A percentile compares a stretch with the other conserved stretches of the same genome.
Evolutionary conservation across 64 coral and sea anemone species (phyloP).

Genomic region (Orbicella faveolata): DNA sequence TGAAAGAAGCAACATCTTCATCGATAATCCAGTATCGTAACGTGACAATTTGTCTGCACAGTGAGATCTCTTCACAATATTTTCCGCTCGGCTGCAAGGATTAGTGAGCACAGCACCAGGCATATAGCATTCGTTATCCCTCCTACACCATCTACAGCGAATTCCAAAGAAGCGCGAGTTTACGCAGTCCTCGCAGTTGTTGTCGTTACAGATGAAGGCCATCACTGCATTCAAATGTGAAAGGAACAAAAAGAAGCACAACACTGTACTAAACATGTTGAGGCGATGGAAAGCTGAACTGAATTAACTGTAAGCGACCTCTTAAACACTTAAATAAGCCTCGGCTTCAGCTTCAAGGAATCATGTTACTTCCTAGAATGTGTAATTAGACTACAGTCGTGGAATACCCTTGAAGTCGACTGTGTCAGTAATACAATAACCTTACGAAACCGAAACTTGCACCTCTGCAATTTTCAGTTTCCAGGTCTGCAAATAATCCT

Average conservation of each 20-base stretch:
- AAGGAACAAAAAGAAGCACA: not conserved
- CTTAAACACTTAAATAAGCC: not conserved
- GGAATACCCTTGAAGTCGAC: too few species aligned
- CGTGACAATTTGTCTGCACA: not conserved
- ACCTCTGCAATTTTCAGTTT: too few species aligned
- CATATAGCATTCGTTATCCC: not conserved
- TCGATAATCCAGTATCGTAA: conserved; percentile 36
- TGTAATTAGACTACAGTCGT: too few species aligned
- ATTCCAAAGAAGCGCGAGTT: not conserved
- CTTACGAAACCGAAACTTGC: too few species aligned
- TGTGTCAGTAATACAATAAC: too few species aligned
- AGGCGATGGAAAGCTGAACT: too few species aligned
- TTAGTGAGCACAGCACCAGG: not conserved
- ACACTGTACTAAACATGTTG: not conserved
- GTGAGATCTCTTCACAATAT: not conserved
- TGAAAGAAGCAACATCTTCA: conserved; percentile 50
- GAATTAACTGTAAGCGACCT: too few species aligned
- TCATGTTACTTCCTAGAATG: too few species aligned
- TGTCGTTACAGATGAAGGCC: not conserved
- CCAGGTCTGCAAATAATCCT: too few species aligned
- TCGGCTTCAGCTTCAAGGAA: too few species aligned
- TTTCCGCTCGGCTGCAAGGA: not conserved
- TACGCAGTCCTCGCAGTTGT: conserved; percentile 1
- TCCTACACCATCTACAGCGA: conserved; percentile 5
- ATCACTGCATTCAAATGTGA: not conserved